Base-by-base conservation (phyloP, 30 jellyfish, hydroid and myxozoan species). In the Catostylus mosaicus region DNA sequence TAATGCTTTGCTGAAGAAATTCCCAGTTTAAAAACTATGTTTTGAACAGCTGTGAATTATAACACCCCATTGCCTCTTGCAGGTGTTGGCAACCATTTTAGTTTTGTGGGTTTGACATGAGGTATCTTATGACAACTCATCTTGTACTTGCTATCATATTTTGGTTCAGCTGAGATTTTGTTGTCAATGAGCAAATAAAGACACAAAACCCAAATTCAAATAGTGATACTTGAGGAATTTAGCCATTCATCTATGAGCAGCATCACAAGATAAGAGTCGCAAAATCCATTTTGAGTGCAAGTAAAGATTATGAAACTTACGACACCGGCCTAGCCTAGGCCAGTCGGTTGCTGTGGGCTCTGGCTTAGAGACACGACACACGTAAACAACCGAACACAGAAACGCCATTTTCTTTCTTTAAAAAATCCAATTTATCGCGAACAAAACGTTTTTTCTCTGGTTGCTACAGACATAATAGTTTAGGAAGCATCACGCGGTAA, bases 91-190 rank as follows among this genome's bases (percentile, higher is more conserved):
- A 16, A 66, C 78, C 78, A 66, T 66, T 66, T 66, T 66, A 1
- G 51, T 7, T 66, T 33, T 2, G 78, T 66, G 78, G 1, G 3
- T 8, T 32, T 33, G 47, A 66, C 78, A 26, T 32, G 30, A 66
- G 29, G 78, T 66, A n/a, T 3, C 56, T 27, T 22, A 29, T 1
- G 78, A 66, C 78, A 66, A 66, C 78, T 66, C 78, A 66, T 66
- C 78, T 52, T 52, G 24, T 40, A 40, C 14, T 40, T 40, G 54
- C 14, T 7, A 7, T 40, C 14, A 40, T 14, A 40, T 5, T 40
- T 40, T 7, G 11, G 7, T 5, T 5, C 54, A 14, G 54, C 54
- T 5, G 54, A 7, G 14, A 14, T 7, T 14, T 14, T 7, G 14
- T 14, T 40, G 54, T 40, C 14, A 40, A 40, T 7, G 7, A 7